Percentiles rank a stretch among this genome's conserved stretches.
These are phyloP conservation scores for Cheilinus undulatus DNA, from an alignment of 2,113 vertebrate genomes.

Conservation along the genomic window DNA sequence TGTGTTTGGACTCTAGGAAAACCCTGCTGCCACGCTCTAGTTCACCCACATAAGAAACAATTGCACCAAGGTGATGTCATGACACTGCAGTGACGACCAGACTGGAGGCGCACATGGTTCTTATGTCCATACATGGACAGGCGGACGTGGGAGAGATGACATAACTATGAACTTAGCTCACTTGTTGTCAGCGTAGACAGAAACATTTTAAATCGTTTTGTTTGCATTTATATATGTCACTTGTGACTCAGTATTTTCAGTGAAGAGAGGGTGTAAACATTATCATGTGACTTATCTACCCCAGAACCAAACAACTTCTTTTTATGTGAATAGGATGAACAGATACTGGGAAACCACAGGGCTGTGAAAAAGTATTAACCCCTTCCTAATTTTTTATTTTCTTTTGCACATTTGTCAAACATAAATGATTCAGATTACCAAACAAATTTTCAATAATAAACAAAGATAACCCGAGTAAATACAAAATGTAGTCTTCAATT, in stretches of 20 bases:
- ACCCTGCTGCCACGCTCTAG: constrained; percentile 57
- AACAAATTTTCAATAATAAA: too few species aligned
- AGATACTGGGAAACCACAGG: constrained; percentile 71
- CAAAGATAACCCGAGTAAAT: too few species aligned
- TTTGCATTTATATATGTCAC: constrained; percentile 4
- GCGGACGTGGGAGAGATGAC: constrained; percentile 50
- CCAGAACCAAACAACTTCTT: constrained; percentile 1
- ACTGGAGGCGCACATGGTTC: neutral
- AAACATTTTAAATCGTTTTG: constrained; percentile 25
- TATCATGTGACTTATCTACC: constrained; percentile 26
- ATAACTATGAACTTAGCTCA: constrained; percentile 14
- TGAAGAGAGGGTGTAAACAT: constrained; percentile 3
- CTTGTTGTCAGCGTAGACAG: constrained; percentile 1
- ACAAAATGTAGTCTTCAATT: too few species aligned
- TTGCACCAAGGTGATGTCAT: constrained; percentile 54
- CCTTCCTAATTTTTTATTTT: too few species aligned
- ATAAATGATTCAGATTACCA: too few species aligned
- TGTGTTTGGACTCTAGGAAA: constrained; percentile 57
- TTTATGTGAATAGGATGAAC: constrained; percentile 63
- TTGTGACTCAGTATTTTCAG: constrained; percentile 18
- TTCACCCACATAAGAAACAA: constrained; percentile 66
- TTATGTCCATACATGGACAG: constrained; percentile 59
- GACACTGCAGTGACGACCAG: constrained; percentile 16
- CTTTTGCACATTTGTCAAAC: too few species aligned
- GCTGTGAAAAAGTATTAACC: too few species aligned